Evolutionary conservation across 2,888 invertebrate genomes (phyloP).

Genomic region (Andrena bucephala): DNA sequence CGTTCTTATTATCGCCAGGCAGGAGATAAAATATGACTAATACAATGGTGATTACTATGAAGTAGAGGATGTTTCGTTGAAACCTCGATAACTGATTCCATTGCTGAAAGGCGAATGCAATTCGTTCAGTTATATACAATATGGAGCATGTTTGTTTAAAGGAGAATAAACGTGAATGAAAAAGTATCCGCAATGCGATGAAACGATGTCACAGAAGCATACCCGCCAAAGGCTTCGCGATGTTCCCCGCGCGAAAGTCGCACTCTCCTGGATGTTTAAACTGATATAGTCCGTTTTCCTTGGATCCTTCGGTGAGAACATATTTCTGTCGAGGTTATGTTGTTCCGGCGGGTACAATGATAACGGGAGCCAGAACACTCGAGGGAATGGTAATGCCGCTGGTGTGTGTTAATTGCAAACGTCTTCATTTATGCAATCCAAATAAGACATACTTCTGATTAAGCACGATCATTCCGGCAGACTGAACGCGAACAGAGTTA

Average conservation of each 20-base stretch:
- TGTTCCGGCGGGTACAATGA: slow-evolving; percentile 60
- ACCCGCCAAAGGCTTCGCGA: slow-evolving; percentile 85
- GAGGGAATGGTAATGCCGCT: slow-evolving; percentile 41
- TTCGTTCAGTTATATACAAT: not conserved
- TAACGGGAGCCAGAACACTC: slow-evolving; percentile 61
- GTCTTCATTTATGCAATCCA: slow-evolving; percentile 67
- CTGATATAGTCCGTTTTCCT: slow-evolving; percentile 81
- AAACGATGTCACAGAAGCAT: slow-evolving; percentile 30
- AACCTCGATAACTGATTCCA: slow-evolving; percentile 95
- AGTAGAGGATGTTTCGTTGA: slow-evolving; percentile 91
- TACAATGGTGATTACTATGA: slow-evolving; percentile 87
- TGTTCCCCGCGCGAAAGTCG: slow-evolving; percentile 75
- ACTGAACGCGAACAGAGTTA: not conserved
- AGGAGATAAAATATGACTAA: slow-evolving; percentile 88
- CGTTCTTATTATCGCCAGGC: slow-evolving; percentile 84
- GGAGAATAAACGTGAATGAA: no score
- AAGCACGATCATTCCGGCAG: not conserved
- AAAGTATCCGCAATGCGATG: no score
- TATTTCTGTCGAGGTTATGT: slow-evolving; percentile 75
- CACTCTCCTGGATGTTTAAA: slow-evolving; percentile 81
- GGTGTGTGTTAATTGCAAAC: slow-evolving; percentile 29
- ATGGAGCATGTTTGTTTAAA: not conserved
- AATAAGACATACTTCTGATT: slow-evolving; percentile 31
- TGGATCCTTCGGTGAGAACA: slow-evolving; percentile 78
- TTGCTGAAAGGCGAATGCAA: slow-evolving; percentile 87